Conservation (phyloP, 2,888 invertebrate genomes). For the Stegana nigrithorax region DNA sequence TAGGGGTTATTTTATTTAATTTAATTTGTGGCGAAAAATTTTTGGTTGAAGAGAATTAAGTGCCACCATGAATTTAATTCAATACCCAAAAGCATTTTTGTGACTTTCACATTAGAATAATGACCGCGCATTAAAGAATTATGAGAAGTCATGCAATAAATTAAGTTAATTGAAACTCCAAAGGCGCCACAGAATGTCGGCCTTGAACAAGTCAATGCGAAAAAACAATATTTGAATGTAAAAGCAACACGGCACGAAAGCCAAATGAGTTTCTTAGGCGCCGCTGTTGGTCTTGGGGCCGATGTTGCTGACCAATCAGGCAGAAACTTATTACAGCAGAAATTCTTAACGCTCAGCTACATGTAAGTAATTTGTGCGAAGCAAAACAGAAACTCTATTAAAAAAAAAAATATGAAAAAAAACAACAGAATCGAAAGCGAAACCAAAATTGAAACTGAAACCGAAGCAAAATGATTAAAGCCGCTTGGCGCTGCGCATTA, state of each 20-base stretch:
- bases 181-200: constrained; percentile 11
- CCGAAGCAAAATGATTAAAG: constrained; percentile 17
- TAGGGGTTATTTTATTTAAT: too few relatives aligned
- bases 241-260: too few relatives aligned
- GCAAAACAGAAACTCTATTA: background rate
- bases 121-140: too few relatives aligned
- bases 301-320: constrained; percentile 5
- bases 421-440: constrained; percentile 7
- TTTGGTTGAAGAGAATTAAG: too few relatives aligned
- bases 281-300: too few relatives aligned
- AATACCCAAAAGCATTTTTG: too few relatives aligned
- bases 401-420: too few relatives aligned
- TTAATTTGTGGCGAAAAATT: too few relatives aligned
- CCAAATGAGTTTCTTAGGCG: background rate
- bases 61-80: too few relatives aligned
- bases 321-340: background rate
- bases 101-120: too few relatives aligned
- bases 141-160: constrained; percentile 22
- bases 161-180: constrained; percentile 10
- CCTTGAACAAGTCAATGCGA: constrained; percentile 13
- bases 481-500: constrained; percentile 19
- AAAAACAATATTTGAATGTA: constrained; percentile 19
- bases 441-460: constrained; percentile 42
- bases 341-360: constrained; percentile 22
- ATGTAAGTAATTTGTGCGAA: constrained; percentile 25